Evolutionary conservation across 2,113 vertebrate genomes (phyloP), one percentile per base, ranked within the genome.

Genomic region (Lamprologus callipterus): DNA sequence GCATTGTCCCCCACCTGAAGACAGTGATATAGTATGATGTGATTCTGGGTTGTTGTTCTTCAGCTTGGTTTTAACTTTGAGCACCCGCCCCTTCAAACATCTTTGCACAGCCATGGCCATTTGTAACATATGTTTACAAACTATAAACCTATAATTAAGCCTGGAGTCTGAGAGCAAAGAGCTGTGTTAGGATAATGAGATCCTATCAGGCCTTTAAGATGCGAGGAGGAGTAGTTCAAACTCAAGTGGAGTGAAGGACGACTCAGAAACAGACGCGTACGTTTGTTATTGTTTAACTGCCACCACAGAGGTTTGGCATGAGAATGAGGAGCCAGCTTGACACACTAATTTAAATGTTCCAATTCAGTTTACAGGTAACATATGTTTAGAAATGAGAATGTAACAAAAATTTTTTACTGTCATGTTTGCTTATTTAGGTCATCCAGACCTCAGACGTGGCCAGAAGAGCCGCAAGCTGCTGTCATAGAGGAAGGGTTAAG

Each of bases 341-440:
- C 10, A n/a, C 33, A 37, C 33, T 37, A 35, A 37, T 8, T 65
- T 5, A 65, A 65, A 37, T 65, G 31, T 65, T 60, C 31, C 28
- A 60, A 33, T 60, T 60, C 57, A 60, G 57, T 60, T 68, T 5
- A 1, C 33, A 21, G 19, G 60, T 68, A 37, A n/a, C 2, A 13
- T n/a, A 3, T 68, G 10, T n/a, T 68, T 68, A 68, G 60, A 68
- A 68, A 37, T 68, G 60, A 68, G 33, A 68, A 13, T 4, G 60
- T 37, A 68, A 68, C 10, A 35, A 37, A 37, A 21, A 0, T 0
- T 1, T 21, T 65, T 8, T 40, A 23, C 33, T 6, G 63, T 40
- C 33, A 40, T 14, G 11, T 40, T 68, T 21, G 7, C 7, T 37
- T 68, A 37, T 68, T 68, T 68, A 13, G 11, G 35, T 68, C 11